A percentile compares a stretch with the other conserved stretches of the same genome.
Conservation (phyloP, 35 echinoderm and acorn worm species). For the Apostichopus californicus region DNA sequence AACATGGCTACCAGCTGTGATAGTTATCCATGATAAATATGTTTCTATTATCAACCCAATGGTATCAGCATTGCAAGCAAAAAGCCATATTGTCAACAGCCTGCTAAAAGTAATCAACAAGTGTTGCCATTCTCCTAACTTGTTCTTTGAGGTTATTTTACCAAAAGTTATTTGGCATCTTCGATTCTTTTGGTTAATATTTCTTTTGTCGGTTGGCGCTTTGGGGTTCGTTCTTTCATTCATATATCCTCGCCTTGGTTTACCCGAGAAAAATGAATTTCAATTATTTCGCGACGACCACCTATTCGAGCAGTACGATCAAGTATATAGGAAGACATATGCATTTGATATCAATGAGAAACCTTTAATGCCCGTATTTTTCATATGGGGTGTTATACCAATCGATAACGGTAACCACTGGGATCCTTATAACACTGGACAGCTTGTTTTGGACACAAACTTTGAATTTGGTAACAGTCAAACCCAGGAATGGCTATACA, state of each 20-base stretch:
- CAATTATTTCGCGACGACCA: conserved; percentile 65
- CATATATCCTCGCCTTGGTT: conserved; percentile 56
- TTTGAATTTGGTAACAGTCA: conserved; percentile 46
- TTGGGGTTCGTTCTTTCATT: conserved; percentile 61
- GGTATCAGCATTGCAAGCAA: background rate
- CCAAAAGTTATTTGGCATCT: conserved; percentile 71
- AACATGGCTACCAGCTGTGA: conserved; percentile 79
- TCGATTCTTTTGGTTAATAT: conserved; percentile 66
- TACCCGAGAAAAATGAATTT: conserved; percentile 67
- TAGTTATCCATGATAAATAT: conserved; percentile 73
- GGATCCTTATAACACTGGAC: conserved; percentile 51
- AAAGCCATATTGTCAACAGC: background rate
- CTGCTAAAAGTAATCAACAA: background rate
- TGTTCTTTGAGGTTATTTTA: conserved; percentile 59
- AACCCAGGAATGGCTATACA: conserved; percentile 42
- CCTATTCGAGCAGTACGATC: conserved; percentile 80
- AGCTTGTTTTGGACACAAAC: conserved; percentile 40
- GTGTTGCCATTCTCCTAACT: background rate
- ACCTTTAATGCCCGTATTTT: conserved; percentile 38
- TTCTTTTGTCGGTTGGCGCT: conserved; percentile 61
- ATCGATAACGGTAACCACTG: conserved; percentile 66
- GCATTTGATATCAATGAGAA: conserved; percentile 51
- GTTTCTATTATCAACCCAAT: too few relatives aligned
- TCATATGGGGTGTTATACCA: conserved; percentile 63
- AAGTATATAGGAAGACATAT: conserved; percentile 68